Evolutionary conservation across 2,113 vertebrate genomes (phyloP).

Genomic region (Poeciliopsis prolifica): DNA sequence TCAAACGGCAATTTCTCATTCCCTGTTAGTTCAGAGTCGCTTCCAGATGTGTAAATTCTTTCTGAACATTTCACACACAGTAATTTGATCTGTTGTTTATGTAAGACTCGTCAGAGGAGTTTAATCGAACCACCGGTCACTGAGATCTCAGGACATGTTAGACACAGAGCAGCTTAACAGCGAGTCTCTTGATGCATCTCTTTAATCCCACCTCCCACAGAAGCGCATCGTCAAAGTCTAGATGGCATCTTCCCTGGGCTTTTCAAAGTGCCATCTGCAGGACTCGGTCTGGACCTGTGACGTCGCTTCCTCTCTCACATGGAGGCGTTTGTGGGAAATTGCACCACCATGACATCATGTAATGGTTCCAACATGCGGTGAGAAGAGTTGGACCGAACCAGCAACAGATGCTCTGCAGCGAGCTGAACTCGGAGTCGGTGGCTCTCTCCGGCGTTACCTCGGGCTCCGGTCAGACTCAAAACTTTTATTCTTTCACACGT

Average conservation of each 20-base stretch:
- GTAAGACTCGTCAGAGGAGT: constrained; percentile 9
- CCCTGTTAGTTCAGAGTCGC: background rate
- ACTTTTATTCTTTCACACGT: background rate
- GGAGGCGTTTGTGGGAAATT: constrained; percentile 67
- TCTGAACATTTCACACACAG: background rate
- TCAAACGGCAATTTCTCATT: background rate
- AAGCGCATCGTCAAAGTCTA: constrained; percentile 6
- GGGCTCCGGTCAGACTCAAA: constrained; percentile 16
- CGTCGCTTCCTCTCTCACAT: constrained; percentile 73
- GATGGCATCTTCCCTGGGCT: constrained; percentile 38
- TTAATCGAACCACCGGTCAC: background rate
- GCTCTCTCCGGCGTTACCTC: constrained; percentile 16
- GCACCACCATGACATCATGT: constrained; percentile 73
- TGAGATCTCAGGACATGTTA: constrained; percentile 3
- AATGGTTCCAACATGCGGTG: constrained; percentile 72
- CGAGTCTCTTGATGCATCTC: constrained; percentile 45
- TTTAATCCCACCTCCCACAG: constrained; percentile 29
- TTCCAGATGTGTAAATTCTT: background rate
- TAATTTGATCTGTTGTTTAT: background rate
- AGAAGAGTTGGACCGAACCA: constrained; percentile 40
- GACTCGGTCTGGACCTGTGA: constrained; percentile 54
- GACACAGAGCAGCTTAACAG: constrained; percentile 33
- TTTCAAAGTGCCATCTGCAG: constrained; percentile 63
- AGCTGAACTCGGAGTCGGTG: constrained; percentile 19
- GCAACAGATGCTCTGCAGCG: constrained; percentile 29